Evolutionary conservation across 2,113 vertebrate genomes (phyloP), one percentile per base, ranked within the genome.

Genomic region (Centropus unirufus): DNA sequence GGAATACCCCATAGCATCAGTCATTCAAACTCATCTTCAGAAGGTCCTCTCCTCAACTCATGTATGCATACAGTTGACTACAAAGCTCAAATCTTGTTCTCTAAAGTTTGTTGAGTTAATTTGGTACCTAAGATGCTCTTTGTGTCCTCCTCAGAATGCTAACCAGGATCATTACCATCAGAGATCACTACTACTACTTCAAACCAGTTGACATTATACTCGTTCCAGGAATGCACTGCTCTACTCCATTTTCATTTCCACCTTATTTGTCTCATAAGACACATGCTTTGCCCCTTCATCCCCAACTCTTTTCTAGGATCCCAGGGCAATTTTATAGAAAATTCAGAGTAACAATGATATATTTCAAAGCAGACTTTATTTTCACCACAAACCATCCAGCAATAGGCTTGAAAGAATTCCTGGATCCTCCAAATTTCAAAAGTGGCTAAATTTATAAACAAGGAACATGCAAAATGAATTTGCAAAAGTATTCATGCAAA

Each of bases 381-480:
- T 83, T 81, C n/a, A 57, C 79, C 74, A 55, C 64, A 87, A 89
- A 87, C 8, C 58, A 89, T 30, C 78, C 81, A 89, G 67, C 36
- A 93, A 77, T 14, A 55, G 20, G 20, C 83, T 47, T n/a, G 57
- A 83, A 9, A 1, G 42, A 82, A 40, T 80, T 87, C 77, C 70
- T 83, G 67, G 80, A 85, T 87, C 69, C 73, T 78, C 83, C 54
- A 49, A 40, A 75, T 74, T 83, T 72, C 42, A 5, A 61, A 61
- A 58, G 86, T 44, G 88, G 73, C 64, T 83, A 51, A 68, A 87
- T 77, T 86, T 47, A 86, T 75, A 68, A 87, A 82, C 55, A 69
- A 84, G 59, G 77, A 82, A 40, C 96, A 97, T 97, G 97, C 96
- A 96, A 97, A 96, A 97, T 86, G 32, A 95, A 91, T 87, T 95